phyloP scores from a whole-genome alignment of 2,113 vertebrate genomes.

The Epinephelus fuscoguttatus region DNA sequence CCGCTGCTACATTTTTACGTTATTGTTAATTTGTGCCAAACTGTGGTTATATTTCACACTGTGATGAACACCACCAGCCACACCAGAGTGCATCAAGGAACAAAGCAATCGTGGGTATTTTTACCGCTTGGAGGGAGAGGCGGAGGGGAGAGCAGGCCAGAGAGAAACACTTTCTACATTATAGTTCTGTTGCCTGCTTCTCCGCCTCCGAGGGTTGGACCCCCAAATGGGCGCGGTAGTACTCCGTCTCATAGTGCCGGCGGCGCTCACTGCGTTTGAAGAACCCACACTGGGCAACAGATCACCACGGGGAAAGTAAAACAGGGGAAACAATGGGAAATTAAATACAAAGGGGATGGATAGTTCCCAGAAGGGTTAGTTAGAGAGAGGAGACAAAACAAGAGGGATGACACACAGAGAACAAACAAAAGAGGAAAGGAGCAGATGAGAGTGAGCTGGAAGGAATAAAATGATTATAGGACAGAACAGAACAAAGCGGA shows the following conservation, averaged over 20 bases:
- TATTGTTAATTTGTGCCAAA: slow-evolving; percentile 3
- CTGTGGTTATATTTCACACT: slow-evolving; percentile 17
- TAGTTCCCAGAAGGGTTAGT: slow-evolving; percentile 10
- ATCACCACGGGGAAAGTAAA: slow-evolving; percentile 19
- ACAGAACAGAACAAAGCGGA: slow-evolving; percentile 42
- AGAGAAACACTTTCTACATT: slow-evolving; percentile 64
- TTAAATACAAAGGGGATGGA: slow-evolving; percentile 41
- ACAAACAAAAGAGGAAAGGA: slow-evolving; percentile 46
- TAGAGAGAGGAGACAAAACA: slow-evolving; percentile 37
- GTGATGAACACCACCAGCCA: slow-evolving; percentile 64
- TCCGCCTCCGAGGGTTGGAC: slow-evolving; percentile 91
- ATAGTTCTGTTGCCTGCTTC: slow-evolving; percentile 86
- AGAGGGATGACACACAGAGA: slow-evolving; percentile 24
- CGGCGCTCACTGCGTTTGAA: slow-evolving; percentile 87
- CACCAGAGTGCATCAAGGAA: slow-evolving; percentile 27
- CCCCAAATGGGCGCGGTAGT: slow-evolving; percentile 89
- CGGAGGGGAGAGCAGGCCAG: slow-evolving; percentile 80
- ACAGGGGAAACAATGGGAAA: slow-evolving; percentile 9
- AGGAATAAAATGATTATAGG: slow-evolving; percentile 47
- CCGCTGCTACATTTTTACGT: neutral
- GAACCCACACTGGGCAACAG: slow-evolving; percentile 90
- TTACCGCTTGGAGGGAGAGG: slow-evolving; percentile 77
- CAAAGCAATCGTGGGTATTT: slow-evolving; percentile 17
- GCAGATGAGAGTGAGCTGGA: slow-evolving; percentile 44
- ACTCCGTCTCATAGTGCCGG: slow-evolving; percentile 88